Conservation (phyloP, 1,140 invertebrate genomes). For the Lepidotrigona ventralis region DNA sequence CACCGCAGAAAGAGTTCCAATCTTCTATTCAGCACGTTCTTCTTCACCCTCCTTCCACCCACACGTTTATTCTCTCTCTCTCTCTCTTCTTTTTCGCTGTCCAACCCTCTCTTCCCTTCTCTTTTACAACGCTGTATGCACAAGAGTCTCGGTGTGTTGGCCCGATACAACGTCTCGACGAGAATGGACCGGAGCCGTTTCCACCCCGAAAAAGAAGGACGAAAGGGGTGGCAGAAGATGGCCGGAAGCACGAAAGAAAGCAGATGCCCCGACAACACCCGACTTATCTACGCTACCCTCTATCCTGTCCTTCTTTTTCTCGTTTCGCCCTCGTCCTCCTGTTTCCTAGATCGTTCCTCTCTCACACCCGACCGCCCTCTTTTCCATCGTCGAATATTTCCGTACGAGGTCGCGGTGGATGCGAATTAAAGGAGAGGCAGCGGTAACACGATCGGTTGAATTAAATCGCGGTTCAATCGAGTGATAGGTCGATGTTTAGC, state of each 20-base stretch:
- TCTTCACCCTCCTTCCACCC: conserved; percentile 48
- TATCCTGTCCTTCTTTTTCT: conserved; percentile 43
- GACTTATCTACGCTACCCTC: conserved; percentile 71
- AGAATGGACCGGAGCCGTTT: conserved; percentile 68
- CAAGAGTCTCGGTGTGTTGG: conserved; percentile 30
- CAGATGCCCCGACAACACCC: conserved; percentile 67
- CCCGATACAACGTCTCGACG: conserved; percentile 70
- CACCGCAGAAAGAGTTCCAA: conserved; percentile 79
- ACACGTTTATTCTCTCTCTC: conserved; percentile 35
- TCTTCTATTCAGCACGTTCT: conserved; percentile 77
- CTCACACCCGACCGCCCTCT: not conserved
- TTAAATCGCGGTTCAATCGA: not conserved
- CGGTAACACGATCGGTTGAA: not conserved
- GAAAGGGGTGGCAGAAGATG: conserved; percentile 66
- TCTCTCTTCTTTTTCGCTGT: not conserved
- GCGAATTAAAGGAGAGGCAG: not conserved
- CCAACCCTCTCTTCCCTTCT: not conserved
- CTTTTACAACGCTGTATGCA: not conserved
- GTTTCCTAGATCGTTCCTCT: conserved; percentile 3
- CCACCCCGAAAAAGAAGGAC: conserved; percentile 61
- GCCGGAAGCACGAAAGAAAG: conserved; percentile 69
- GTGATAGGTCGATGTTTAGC: no score
- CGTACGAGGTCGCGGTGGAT: conserved; percentile 1
- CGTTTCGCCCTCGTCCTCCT: conserved; percentile 17
- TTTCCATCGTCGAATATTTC: conserved; percentile 26